Conservation (phyloP, 92 coral and sea anemone species). For the Epizoanthus stellaris region DNA sequence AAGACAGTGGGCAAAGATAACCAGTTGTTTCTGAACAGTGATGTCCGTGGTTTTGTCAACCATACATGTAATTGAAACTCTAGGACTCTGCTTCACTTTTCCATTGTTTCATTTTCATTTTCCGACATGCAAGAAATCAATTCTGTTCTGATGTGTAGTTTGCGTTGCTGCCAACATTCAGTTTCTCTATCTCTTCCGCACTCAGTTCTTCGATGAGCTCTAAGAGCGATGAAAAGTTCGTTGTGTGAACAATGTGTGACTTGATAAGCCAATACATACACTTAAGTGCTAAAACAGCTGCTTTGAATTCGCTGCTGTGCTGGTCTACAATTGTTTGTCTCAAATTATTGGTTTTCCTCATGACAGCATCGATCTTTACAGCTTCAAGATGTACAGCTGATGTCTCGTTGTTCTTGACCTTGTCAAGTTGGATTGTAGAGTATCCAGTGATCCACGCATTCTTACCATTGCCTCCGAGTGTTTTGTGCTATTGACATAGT, state of each 20-base stretch:
- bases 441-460: conserved; percentile 22
- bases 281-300: conserved; percentile 22
- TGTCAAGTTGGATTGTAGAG: background rate
- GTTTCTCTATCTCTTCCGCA: too few relatives aligned
- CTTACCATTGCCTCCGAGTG: conserved; percentile 4
- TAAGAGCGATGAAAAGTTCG: conserved; percentile 48
- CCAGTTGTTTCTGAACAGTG: conserved; percentile 37
- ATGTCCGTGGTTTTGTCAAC: conserved; percentile 49
- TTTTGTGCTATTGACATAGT: conserved; percentile 10
- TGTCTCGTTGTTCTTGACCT: background rate
- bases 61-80: conserved; percentile 30
- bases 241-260: conserved; percentile 35
- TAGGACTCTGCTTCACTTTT: conserved; percentile 17
- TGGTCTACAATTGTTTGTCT: background rate
- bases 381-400: background rate
- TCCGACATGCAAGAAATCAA: conserved; percentile 2
- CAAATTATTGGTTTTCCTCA: too few relatives aligned
- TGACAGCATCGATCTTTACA: background rate
- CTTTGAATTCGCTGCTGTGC: conserved; percentile 4
- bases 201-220: conserved; percentile 17
- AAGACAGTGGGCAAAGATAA: background rate
- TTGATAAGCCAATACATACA: conserved; percentile 47
- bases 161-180: too few relatives aligned
- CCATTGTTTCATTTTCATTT: conserved; percentile 11
- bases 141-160: conserved; percentile 40